Evolutionary conservation across 2,113 vertebrate species (phyloP).

Genomic region (Labrus mixtus): DNA sequence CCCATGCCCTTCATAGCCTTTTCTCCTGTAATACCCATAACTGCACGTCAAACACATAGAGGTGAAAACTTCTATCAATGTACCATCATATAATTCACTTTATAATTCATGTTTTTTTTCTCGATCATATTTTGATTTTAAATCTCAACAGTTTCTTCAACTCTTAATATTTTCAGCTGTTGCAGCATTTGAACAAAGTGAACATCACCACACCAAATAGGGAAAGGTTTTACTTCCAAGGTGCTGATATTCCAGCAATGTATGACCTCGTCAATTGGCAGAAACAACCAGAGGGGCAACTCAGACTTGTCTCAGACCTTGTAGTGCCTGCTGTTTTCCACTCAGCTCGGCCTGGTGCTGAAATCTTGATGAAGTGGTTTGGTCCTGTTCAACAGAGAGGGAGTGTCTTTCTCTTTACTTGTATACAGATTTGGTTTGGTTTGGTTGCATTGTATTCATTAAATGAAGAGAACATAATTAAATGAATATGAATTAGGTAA

Average conservation of each 20-base stretch:
- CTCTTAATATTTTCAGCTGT: background rate
- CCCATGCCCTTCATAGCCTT: slow-evolving; percentile 81
- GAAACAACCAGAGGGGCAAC: slow-evolving; percentile 50
- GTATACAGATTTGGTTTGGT: slow-evolving; percentile 60
- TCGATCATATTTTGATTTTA: no score
- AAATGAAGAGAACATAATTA: no score
- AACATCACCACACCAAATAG: slow-evolving; percentile 78
- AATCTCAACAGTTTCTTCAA: no score
- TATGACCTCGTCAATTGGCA: slow-evolving; percentile 85
- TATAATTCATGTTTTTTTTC: no score
- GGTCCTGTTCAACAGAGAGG: slow-evolving; percentile 79
- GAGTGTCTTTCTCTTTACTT: slow-evolving; percentile 69
- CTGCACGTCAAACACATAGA: slow-evolving; percentile 74
- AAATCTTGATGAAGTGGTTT: slow-evolving; percentile 77
- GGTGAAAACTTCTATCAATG: slow-evolving; percentile 55
- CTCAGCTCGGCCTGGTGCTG: slow-evolving; percentile 73
- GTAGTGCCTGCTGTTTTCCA: slow-evolving; percentile 80
- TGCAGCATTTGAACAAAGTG: slow-evolving; percentile 52
- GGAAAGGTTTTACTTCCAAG: slow-evolving; percentile 77
- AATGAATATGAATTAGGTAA: no score
- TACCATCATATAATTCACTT: no score
- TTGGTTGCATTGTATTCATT: background rate
- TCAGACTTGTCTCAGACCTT: slow-evolving; percentile 36
- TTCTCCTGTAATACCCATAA: slow-evolving; percentile 69
- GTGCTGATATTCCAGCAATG: slow-evolving; percentile 70